Evolutionary conservation across 2,888 invertebrate genomes (phyloP).

Genomic region (Hemistola chrysoprasaria): DNA sequence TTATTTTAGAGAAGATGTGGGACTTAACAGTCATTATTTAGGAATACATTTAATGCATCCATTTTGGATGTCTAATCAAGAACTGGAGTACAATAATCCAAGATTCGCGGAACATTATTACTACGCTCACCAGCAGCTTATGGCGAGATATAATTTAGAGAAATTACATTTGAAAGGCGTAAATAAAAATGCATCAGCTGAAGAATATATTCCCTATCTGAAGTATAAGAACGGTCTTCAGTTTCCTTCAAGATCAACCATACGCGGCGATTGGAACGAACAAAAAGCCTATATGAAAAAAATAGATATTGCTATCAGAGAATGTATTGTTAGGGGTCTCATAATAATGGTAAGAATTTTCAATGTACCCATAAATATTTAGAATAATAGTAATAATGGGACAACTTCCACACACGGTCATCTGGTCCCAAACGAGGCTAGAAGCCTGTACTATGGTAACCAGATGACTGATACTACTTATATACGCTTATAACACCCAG

Average conservation of each 20-base stretch:
- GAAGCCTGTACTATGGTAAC: too few relatives aligned
- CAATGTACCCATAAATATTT: too few relatives aligned
- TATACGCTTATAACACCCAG: too few relatives aligned
- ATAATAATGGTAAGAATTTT: conserved; percentile 67
- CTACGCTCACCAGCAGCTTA: conserved; percentile 60
- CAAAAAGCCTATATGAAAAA: conserved; percentile 53
- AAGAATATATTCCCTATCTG: conserved; percentile 58
- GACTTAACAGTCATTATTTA: conserved; percentile 82
- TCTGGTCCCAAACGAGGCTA: too few relatives aligned
- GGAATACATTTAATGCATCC: conserved; percentile 80
- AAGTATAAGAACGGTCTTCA: conserved; percentile 66
- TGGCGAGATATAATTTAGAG: conserved; percentile 61
- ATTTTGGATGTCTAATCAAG: conserved; percentile 81
- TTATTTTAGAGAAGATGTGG: conserved; percentile 85
- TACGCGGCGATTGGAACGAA: conserved; percentile 44
- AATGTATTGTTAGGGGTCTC: conserved; percentile 62
- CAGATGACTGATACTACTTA: too few relatives aligned
- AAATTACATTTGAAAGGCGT: conserved; percentile 47
- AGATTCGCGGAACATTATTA: conserved; percentile 67
- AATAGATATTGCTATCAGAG: conserved; percentile 64
- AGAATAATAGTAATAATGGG: too few relatives aligned
- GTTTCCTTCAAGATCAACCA: conserved; percentile 57
- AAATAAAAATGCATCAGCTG: conserved; percentile 27
- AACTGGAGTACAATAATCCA: conserved; percentile 56
- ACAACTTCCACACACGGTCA: too few relatives aligned